phyloP scores from a whole-genome alignment of 64 coral and sea anemone genomes.

The Trachythela sp. region DNA sequence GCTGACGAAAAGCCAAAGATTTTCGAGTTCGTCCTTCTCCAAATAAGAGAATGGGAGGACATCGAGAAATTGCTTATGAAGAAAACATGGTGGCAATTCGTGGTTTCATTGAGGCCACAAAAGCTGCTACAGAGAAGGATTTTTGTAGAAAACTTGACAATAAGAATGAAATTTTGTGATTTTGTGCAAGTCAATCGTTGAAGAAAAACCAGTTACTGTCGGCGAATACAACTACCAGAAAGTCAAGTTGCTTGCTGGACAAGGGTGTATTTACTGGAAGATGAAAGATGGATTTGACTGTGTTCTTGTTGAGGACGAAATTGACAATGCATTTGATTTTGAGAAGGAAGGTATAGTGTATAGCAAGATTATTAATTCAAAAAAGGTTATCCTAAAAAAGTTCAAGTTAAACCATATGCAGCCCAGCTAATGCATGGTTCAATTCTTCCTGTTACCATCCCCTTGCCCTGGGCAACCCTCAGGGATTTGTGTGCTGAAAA shows the following conservation, averaged over 20 bases:
- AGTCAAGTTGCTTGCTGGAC: neutral
- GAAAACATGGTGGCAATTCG: neutral
- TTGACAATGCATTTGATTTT: neutral
- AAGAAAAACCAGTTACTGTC: neutral
- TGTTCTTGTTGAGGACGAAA: neutral
- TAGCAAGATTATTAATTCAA: too few relatives aligned
- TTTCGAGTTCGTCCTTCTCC: too few relatives aligned
- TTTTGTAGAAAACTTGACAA: neutral
- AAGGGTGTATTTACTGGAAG: neutral
- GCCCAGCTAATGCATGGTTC: too few relatives aligned
- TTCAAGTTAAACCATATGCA: too few relatives aligned
- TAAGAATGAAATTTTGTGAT: neutral
- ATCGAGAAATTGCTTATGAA: neutral
- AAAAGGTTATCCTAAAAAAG: too few relatives aligned
- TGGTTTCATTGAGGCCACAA: neutral
- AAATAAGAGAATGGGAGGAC: too few relatives aligned
- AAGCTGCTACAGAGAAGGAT: neutral
- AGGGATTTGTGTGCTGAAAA: too few relatives aligned
- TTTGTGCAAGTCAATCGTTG: neutral
- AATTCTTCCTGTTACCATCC: too few relatives aligned
- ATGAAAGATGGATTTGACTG: too few relatives aligned
- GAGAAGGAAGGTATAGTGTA: neutral
- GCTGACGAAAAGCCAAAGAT: neutral
- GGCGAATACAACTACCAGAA: neutral
- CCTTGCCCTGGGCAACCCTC: too few relatives aligned